Percentiles rank a stretch among this genome's conserved stretches.
phyloP scores from a whole-genome alignment of 2,797 vertebrate genomes.

The Leptodactylus fallax region DNA sequence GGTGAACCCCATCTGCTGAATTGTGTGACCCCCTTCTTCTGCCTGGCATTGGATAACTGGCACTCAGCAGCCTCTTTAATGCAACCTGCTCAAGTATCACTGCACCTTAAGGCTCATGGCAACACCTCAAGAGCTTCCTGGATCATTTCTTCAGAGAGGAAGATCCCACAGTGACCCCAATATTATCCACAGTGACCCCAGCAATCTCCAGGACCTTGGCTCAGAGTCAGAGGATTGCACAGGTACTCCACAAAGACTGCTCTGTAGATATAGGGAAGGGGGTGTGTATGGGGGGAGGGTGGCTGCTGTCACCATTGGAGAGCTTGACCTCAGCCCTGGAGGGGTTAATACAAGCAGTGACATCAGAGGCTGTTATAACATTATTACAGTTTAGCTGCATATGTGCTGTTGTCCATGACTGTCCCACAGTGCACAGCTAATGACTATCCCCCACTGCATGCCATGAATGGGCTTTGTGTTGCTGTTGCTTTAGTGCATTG shows the following conservation, averaged over 20 bases:
- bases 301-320: not conserved
- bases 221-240: slow-evolving; percentile 78
- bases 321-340: not conserved
- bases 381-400: not conserved
- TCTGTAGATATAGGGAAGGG: slow-evolving; percentile 4
- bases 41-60: slow-evolving; percentile 78
- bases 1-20: slow-evolving; percentile 61
- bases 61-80: slow-evolving; percentile 69
- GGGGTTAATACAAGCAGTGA: slow-evolving; percentile 17
- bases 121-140: slow-evolving; percentile 82
- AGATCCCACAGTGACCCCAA: slow-evolving; percentile 96
- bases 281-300: slow-evolving; percentile 26
- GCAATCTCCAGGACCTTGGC: slow-evolving; percentile 76
- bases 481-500: not conserved
- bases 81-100: slow-evolving; percentile 18
- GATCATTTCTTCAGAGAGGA: slow-evolving; percentile 86
- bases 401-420: not conserved
- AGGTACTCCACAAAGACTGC: slow-evolving; percentile 76
- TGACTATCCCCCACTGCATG: not conserved
- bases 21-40: slow-evolving; percentile 57
- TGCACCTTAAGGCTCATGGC: slow-evolving; percentile 81
- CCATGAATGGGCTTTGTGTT: not conserved
- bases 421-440: too few relatives aligned
- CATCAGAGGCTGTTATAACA: not conserved
- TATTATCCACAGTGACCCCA: slow-evolving; percentile 75